A percentile compares a stretch with the other conserved stretches of the same genome.
Evolutionary conservation across 2,888 invertebrate species (phyloP).

Genomic region (Neocrepidodera transversa): DNA sequence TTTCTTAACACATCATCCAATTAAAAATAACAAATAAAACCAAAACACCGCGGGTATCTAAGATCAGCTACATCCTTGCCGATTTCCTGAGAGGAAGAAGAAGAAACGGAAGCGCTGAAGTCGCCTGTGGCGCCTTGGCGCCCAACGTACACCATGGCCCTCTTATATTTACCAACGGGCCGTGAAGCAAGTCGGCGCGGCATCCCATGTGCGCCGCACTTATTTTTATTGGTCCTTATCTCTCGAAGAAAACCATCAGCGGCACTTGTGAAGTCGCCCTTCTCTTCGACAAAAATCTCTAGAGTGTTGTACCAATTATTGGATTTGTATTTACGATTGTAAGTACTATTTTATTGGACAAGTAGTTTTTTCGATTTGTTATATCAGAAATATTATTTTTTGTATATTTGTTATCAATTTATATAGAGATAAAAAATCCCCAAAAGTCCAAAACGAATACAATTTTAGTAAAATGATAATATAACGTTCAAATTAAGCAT

Average conservation of each 20-base stretch:
- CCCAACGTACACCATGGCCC: conserved; percentile 20
- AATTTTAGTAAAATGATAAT: no score
- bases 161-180: conserved; percentile 27
- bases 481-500: no score
- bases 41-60: background rate
- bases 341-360: no score
- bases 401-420: no score
- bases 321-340: no score
- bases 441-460: no score
- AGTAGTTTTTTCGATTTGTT: no score
- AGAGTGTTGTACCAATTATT: no score
- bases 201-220: conserved; percentile 21
- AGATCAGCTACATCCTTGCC: background rate
- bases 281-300: conserved; percentile 1
- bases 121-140: conserved; percentile 32
- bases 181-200: conserved; percentile 30
- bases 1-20: background rate
- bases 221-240: conserved; percentile 32
- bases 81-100: conserved; percentile 22
- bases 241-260: conserved; percentile 10
- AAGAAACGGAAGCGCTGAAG: conserved; percentile 24
- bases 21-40: background rate
- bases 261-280: conserved; percentile 24
- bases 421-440: no score
- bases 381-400: no score